Percentiles rank a stretch among this genome's conserved stretches.
phyloP scores from a whole-genome alignment of 2,797 vertebrate species.

The Cheirogaleus major region DNA sequence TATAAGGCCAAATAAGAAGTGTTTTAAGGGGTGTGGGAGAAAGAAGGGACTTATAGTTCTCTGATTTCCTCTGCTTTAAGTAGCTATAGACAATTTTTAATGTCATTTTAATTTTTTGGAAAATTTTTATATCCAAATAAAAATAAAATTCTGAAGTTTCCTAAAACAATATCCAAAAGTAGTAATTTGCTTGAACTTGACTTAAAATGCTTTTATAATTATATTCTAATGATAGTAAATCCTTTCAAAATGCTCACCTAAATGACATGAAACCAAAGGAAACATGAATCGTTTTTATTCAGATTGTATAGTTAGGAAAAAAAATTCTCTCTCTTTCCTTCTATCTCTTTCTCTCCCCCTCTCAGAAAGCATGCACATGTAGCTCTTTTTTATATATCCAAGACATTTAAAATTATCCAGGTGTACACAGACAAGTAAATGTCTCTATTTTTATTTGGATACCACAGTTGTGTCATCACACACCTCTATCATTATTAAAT shows the following conservation, averaged over 20 bases:
- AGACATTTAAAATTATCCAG: background rate
- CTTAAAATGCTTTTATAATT: conserved; percentile 46
- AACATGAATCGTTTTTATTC: background rate
- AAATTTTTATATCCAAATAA: conserved; percentile 19
- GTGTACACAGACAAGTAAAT: background rate
- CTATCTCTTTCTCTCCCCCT: background rate
- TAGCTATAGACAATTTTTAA: background rate
- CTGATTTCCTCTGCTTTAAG: background rate
- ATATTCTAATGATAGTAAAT: background rate
- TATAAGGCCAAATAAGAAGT: background rate
- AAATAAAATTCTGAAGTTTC: background rate
- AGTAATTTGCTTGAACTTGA: conserved; percentile 7
- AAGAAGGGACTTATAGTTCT: background rate
- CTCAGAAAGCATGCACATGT: background rate
- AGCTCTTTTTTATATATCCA: background rate
- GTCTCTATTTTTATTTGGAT: background rate
- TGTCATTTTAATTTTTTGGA: background rate
- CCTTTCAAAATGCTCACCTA: conserved; percentile 6
- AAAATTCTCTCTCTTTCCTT: background rate
- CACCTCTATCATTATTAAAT: background rate
- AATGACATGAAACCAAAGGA: background rate
- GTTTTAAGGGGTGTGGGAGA: background rate
- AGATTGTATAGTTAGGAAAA: background rate
- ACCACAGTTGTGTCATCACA: background rate
- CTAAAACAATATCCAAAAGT: background rate